Conservation (phyloP, 2,888 invertebrate genomes). For the Andrena minutula region DNA sequence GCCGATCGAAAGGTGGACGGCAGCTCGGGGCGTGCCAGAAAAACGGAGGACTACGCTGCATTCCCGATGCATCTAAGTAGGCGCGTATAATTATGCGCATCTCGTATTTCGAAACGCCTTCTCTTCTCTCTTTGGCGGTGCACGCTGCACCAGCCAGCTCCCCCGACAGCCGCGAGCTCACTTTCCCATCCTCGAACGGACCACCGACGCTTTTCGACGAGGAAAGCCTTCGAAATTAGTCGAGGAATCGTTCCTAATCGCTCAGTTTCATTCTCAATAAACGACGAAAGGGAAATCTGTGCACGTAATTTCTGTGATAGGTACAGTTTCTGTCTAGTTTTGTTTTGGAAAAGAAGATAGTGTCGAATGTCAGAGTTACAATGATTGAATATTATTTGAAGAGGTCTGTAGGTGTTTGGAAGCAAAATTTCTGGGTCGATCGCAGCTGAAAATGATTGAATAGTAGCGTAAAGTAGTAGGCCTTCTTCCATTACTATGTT, state of each 20-base stretch:
- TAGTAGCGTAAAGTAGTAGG: not conserved
- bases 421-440: not conserved
- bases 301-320: too few species aligned
- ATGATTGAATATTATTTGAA: not conserved
- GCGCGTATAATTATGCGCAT: slow-evolving; percentile 75
- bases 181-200: slow-evolving; percentile 57
- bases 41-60: slow-evolving; percentile 66
- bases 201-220: slow-evolving; percentile 33
- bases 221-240: slow-evolving; percentile 28
- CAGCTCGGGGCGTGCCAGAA: slow-evolving; percentile 68
- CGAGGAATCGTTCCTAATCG: not conserved
- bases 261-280: not conserved
- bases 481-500: not conserved
- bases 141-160: slow-evolving; percentile 27
- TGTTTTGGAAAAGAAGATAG: too few species aligned
- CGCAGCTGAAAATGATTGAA: not conserved
- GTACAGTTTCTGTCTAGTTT: too few species aligned
- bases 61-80: slow-evolving; percentile 74
- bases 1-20: slow-evolving; percentile 58
- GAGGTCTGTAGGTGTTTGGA: not conserved
- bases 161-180: slow-evolving; percentile 21
- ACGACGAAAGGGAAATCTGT: too few species aligned
- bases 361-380: too few species aligned
- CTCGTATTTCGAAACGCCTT: slow-evolving; percentile 71
- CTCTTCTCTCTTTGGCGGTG: slow-evolving; percentile 32